phyloP scores from a whole-genome alignment of 2,797 vertebrate species.

The Parauchenoglanis ngamensis region DNA sequence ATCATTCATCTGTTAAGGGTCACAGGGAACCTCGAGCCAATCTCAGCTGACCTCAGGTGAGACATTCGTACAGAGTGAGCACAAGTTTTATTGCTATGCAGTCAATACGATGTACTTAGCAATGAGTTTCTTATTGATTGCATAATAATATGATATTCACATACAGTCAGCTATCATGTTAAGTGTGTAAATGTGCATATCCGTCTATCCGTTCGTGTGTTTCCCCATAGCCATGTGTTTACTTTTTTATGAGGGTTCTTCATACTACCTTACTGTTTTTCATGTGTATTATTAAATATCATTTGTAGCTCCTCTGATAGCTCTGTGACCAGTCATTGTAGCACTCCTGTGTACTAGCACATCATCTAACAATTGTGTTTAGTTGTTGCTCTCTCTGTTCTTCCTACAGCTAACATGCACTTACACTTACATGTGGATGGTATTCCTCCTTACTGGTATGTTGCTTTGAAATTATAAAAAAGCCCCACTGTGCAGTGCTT shows the following conservation, averaged over 20 bases:
- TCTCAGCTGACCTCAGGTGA: too few relatives aligned
- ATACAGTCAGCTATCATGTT: background rate
- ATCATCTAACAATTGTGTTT: background rate
- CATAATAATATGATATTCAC: background rate
- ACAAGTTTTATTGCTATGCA: background rate
- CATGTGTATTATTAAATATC: background rate
- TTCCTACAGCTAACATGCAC: background rate
- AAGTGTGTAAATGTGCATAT: background rate
- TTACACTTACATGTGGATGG: background rate
- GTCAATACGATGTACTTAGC: background rate
- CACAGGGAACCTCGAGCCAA: too few relatives aligned
- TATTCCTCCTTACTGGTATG: background rate
- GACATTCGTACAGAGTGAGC: background rate
- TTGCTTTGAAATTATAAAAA: constrained; percentile 15
- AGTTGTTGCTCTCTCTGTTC: background rate
- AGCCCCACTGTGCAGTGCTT: background rate
- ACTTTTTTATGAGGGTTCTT: background rate
- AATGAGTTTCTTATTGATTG: background rate
- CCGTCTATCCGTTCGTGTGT: background rate
- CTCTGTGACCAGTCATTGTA: background rate
- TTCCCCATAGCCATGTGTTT: background rate
- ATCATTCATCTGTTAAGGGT: too few relatives aligned
- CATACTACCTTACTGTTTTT: background rate
- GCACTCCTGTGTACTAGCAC: background rate
- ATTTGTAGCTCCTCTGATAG: background rate